phyloP scores from a whole-genome alignment of 2,888 invertebrate genomes.

The Cantharis flavilabris region DNA sequence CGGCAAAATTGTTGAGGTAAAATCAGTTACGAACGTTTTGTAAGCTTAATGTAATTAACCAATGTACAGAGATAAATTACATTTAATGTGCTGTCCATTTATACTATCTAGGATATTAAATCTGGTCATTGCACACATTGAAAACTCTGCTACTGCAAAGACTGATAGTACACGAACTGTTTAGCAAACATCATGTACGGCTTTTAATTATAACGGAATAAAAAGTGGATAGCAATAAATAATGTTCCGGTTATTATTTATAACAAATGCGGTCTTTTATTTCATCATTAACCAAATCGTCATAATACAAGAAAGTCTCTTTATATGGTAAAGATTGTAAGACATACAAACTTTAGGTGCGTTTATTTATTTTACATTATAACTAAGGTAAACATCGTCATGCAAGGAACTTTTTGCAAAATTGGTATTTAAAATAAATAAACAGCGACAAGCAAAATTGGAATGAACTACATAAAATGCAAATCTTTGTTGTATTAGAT shows the following conservation, averaged over 20 bases:
- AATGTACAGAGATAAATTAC: conserved; percentile 16
- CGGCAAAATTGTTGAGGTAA: conserved; percentile 3
- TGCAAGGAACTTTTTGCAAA: background rate
- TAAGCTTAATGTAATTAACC: conserved; percentile 15
- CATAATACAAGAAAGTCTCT: no score
- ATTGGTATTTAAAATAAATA: background rate
- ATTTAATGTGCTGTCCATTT: conserved; percentile 21
- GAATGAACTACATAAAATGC: background rate
- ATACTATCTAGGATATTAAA: conserved; percentile 1
- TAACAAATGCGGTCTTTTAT: background rate
- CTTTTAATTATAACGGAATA: background rate
- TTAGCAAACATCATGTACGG: background rate
- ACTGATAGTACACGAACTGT: conserved; percentile 1
- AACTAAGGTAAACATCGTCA: background rate
- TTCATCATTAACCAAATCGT: background rate
- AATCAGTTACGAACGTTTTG: conserved; percentile 15
- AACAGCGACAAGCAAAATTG: background rate
- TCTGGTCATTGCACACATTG: background rate
- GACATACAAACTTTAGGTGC: no score
- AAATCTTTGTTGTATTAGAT: background rate
- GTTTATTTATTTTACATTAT: background rate
- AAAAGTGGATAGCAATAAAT: background rate
- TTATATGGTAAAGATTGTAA: background rate
- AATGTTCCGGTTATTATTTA: background rate
- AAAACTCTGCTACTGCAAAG: background rate